These are phyloP conservation scores for Ianthella basta DNA, from an alignment of 37 sponge, comb jelly and placozoan genomes.

Conservation along the genomic window DNA sequence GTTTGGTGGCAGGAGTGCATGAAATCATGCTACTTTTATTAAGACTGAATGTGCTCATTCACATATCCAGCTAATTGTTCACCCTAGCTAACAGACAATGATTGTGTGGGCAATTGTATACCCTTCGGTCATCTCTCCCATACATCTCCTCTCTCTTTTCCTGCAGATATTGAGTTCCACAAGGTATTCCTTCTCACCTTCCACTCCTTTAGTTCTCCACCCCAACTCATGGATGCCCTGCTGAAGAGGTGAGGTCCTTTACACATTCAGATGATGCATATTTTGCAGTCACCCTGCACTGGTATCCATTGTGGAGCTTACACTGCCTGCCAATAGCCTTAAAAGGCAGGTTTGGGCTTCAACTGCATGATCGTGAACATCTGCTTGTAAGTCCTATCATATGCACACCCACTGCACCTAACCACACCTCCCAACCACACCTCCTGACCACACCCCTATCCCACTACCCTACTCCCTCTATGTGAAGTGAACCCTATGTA, in stretches of 20 bases:
- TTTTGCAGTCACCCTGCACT: no score
- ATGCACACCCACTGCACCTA: no score
- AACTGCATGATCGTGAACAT: no score
- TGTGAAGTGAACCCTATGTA: no score
- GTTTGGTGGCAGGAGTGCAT: no score
- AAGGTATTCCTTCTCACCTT: conserved; percentile 68
- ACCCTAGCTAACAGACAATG: neutral
- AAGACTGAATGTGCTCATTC: neutral
- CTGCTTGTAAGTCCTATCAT: no score
- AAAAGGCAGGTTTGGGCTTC: neutral
- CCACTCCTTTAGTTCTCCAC: conserved; percentile 66
- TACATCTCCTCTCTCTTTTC: neutral
- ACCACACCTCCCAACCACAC: no score
- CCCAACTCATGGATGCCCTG: conserved; percentile 54
- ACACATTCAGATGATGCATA: no score
- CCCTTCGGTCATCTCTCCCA: neutral
- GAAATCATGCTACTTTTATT: neutral
- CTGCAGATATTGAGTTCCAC: conserved; percentile 69
- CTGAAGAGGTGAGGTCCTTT: conserved; percentile 65
- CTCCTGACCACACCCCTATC: no score
- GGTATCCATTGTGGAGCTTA: no score
- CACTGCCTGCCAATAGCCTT: neutral
- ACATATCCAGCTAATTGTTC: neutral
- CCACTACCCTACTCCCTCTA: no score
- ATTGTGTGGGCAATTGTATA: neutral